These are phyloP conservation scores for Nasua narica DNA, from an alignment of 2,797 vertebrate species.

Conservation along the genomic window DNA sequence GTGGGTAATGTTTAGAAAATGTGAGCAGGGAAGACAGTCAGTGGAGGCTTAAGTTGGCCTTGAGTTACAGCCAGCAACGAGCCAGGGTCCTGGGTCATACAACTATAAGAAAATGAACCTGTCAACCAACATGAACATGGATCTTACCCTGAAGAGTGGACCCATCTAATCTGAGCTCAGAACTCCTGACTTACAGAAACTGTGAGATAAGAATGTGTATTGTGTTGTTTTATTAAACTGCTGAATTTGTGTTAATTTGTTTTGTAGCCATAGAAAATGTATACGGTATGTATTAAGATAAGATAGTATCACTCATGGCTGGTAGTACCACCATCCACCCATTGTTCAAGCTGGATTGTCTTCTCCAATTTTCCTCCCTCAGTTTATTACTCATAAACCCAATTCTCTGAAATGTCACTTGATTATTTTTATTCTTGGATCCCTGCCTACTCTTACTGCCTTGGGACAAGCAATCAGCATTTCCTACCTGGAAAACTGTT, in stretches of 20 bases:
- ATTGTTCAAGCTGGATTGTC: neutral
- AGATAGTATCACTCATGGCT: neutral
- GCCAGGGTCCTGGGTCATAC: neutral
- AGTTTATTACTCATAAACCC: neutral
- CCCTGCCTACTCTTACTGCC: neutral
- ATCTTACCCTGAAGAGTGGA: neutral
- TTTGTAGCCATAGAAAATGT: neutral
- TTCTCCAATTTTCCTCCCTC: neutral
- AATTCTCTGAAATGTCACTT: neutral
- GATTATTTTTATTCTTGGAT: neutral
- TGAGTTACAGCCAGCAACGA: neutral
- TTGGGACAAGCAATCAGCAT: neutral
- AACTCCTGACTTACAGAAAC: neutral
- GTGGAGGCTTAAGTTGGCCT: neutral
- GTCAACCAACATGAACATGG: neutral
- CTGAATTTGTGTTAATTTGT: neutral
- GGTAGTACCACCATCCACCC: neutral
- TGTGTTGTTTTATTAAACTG: neutral
- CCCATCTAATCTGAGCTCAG: neutral
- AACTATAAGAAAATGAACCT: neutral
- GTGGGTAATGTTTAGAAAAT: neutral
- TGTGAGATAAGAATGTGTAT: neutral
- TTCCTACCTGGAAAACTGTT: neutral
- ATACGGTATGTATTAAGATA: neutral
- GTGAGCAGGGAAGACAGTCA: neutral